phyloP scores from a whole-genome alignment of 2,113 vertebrate species.

The Barnardius zonarius region DNA sequence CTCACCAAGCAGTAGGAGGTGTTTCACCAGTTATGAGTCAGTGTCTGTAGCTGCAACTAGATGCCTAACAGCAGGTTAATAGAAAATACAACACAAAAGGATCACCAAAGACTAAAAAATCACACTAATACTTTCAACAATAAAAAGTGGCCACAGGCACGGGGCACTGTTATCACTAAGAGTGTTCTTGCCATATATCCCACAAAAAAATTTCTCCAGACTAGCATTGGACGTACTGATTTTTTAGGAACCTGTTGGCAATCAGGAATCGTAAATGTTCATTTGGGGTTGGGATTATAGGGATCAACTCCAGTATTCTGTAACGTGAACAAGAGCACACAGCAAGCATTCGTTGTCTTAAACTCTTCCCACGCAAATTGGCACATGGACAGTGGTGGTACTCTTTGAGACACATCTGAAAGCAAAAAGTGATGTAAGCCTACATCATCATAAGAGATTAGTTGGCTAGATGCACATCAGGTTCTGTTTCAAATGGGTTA shows the following conservation, averaged over 20 bases:
- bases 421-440: background rate
- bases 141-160: background rate
- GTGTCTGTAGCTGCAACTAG: background rate
- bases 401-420: background rate
- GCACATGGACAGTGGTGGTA: background rate
- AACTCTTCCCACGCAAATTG: background rate
- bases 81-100: background rate
- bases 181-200: background rate
- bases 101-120: background rate
- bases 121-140: background rate
- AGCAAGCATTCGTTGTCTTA: background rate
- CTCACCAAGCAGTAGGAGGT: background rate
- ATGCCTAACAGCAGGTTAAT: background rate
- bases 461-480: background rate
- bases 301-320: background rate
- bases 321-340: background rate
- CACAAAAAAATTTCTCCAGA: background rate
- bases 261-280: background rate
- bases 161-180: background rate
- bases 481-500: background rate
- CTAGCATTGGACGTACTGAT: background rate
- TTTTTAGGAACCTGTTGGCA: background rate
- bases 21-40: background rate
- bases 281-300: background rate
- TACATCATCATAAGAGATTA: background rate